These are phyloP conservation scores for Notoglanidium macrostoma DNA, from an alignment of 2,797 vertebrate species.

Conservation along the genomic window DNA sequence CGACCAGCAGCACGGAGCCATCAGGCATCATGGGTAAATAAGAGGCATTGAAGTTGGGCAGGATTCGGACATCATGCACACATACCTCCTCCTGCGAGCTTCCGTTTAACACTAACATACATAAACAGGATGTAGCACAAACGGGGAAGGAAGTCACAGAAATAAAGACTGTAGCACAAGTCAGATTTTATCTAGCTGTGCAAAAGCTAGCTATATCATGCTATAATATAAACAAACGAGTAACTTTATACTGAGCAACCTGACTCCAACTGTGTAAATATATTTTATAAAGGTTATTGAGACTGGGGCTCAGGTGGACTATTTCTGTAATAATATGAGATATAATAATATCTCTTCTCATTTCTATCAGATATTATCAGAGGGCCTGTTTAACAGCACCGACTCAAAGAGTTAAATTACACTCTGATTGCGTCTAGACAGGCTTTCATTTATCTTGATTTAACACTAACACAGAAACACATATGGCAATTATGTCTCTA, in stretches of 20 bases:
- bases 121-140: constrained; percentile 25
- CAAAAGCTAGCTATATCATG: not conserved
- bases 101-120: constrained; percentile 82
- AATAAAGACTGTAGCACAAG: not conserved
- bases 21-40: constrained; percentile 96
- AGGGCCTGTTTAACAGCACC: not conserved
- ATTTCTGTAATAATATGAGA: not conserved
- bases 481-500: not conserved
- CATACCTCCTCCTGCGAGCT: constrained; percentile 91
- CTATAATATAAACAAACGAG: not conserved
- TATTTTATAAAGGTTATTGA: not conserved
- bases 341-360: not conserved
- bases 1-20: constrained; percentile 90
- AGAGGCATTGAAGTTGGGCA: constrained; percentile 92
- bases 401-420: not conserved
- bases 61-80: constrained; percentile 82
- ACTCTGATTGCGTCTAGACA: not conserved
- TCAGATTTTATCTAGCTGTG: not conserved
- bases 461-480: not conserved
- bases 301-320: not conserved
- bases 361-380: constrained; percentile 8
- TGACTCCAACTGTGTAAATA: not conserved
- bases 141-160: constrained; percentile 13
- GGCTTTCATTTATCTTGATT: not conserved
- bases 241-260: not conserved